Base-by-base conservation (phyloP, 2,888 invertebrate genomes). In the Chelonus formosanus region DNA sequence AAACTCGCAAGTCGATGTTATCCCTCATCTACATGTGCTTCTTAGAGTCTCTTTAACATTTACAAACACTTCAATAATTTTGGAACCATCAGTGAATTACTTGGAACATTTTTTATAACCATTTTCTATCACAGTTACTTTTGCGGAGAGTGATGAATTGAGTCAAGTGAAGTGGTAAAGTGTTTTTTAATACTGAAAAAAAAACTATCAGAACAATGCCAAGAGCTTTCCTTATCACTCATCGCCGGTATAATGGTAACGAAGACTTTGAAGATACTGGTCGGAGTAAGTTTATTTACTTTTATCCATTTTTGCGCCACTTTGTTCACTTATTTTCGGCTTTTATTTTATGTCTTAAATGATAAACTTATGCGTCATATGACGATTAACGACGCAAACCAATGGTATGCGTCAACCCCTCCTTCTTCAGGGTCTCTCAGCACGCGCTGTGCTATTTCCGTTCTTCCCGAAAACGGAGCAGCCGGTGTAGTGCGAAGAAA, bases 151-250 rank as follows among this genome's bases (percentile, higher is more conserved):
- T 20, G 56, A 58, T 44, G 40, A 47, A 44, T 43, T 48, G 32
- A 47, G 36, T 34, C 32, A 50, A 53, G 67, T 67, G 67, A 48
- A 69, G 60, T 63, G 70, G 56, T 66, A 57, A 65, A 69, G 62
- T 70, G 66, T 63, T 52, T 43, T 48, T 65, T 20, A 20, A 20
- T 20, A 20, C 2, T 20, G 20, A 20, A 2, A 20, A 20, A 20
- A 20, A 20, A 20, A 20, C 20, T 20, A 2, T 20, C 1, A 20
- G 20, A 20, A 20, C 20, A 60, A 90, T 90, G 90, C 90, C 90
- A 73, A 85, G 89, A 77, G 89, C 89, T 69, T 90, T 90, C 78
- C 86, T 90, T 60, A 87, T 89, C 77, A 89, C 89, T 20, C 89
- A 89, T 80, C 86, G 88, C 47, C 85, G 89, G 63, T 90, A 89